Evolutionary conservation across 2,113 vertebrate species (phyloP).

Genomic region (Dicrurus megarhynchus): DNA sequence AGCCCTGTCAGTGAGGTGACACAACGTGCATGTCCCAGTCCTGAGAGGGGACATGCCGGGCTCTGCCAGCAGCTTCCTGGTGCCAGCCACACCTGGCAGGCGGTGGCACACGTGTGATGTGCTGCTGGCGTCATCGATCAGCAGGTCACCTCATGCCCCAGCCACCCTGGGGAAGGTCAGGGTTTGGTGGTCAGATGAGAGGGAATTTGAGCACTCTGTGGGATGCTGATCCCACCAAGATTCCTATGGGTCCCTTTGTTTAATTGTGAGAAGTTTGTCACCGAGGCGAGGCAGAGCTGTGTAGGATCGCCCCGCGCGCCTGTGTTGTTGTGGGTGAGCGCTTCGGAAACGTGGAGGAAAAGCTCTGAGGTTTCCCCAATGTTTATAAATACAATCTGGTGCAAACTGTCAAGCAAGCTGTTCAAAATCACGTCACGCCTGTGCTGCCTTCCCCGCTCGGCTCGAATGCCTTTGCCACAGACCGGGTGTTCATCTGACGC

Average conservation of each 20-base stretch:
- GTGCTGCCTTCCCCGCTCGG: background rate
- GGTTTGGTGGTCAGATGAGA: background rate
- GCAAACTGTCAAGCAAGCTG: conserved; percentile 63
- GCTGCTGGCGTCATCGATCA: fast-evolving
- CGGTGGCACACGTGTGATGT: fast-evolving
- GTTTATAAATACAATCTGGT: conserved; percentile 65
- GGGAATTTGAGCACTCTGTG: fast-evolving
- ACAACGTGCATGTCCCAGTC: fast-evolving
- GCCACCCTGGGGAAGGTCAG: fast-evolving
- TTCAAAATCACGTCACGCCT: conserved; percentile 49
- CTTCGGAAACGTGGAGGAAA: background rate
- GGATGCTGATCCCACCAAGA: background rate
- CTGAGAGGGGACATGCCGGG: fast-evolving
- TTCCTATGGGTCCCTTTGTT: fast-evolving
- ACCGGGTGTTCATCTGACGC: fast-evolving
- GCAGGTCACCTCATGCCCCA: fast-evolving
- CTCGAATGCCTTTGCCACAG: background rate
- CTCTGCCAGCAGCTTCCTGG: background rate
- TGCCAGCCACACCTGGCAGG: background rate
- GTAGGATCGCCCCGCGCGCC: fast-evolving
- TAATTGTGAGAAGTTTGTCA: background rate
- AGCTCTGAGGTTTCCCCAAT: conserved; percentile 24
- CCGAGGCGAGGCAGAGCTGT: background rate
- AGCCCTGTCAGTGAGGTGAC: background rate
- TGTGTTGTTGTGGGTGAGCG: background rate